Base-by-base conservation (phyloP, 2,888 invertebrate species). In the Noctua comes region DNA sequence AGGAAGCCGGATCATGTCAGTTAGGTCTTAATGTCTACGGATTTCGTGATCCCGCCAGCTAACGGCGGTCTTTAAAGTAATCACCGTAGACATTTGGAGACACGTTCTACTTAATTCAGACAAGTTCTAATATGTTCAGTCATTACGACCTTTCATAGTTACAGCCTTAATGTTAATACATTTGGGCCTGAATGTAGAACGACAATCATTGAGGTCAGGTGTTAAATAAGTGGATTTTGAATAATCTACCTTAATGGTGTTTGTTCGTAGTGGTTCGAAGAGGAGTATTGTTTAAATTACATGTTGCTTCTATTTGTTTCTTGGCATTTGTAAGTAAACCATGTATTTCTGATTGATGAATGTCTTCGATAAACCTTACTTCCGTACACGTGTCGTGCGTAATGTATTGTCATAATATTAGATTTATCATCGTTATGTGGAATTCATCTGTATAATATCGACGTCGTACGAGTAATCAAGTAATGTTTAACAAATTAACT, bases 91-190 rank as follows among this genome's bases (percentile, higher is more conserved):
- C 89, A 89, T 91, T 90, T 87, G 84, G 87, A 88, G 91, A 90
- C 91, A 89, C 89, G 91, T 91, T 89, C 88, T 86, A 87, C 87
- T 90, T 92, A 91, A 93, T 92, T 92, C 84, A 88, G 86, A 87
- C 85, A 90, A 88, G 87, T 91, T 90, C 91, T 91, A 92, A 93
- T 91, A 91, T 89, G 90, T 91, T 90, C 86, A 77, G 86, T 88
- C 88, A 88, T 90, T 90, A 89, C 85, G 82, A 80, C 87, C 86
- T 89, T 86, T 88, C 87, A 89, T 89, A 88, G 87, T 85, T 80
- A 78, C 84, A 83, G 70, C 82, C 87, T 89, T 88, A 83, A 85
- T 88, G 87, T 79, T 83, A 78, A 81, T 81, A 80, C 84, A 88
- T 82, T 87, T 80, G 24, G 80, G 81, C 59, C 69, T 71, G 82